Percentiles rank a stretch among this genome's conserved stretches.
Evolutionary conservation across 2,888 invertebrate genomes (phyloP).

Genomic region (Ophion costatus): DNA sequence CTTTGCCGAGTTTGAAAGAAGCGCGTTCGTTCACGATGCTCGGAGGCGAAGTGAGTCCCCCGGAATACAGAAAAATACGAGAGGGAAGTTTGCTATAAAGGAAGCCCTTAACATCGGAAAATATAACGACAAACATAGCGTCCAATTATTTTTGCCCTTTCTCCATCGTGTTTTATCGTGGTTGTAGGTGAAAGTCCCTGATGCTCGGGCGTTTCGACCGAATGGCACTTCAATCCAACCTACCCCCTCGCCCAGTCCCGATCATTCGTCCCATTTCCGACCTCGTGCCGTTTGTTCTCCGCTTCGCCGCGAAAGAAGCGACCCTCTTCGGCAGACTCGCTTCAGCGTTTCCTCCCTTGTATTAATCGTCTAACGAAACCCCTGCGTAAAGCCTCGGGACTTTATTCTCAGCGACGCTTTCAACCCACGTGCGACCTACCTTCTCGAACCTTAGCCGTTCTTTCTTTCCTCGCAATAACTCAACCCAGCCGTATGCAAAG

Average conservation of each 20-base stretch:
- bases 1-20: slow-evolving; percentile 56
- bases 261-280: slow-evolving; percentile 63
- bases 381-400: slow-evolving; percentile 28
- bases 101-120: slow-evolving; percentile 63
- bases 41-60: slow-evolving; percentile 49
- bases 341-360: slow-evolving; percentile 21
- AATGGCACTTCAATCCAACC: slow-evolving; percentile 76
- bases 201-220: slow-evolving; percentile 74
- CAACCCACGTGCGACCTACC: slow-evolving; percentile 32
- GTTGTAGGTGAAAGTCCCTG: slow-evolving; percentile 55
- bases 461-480: slow-evolving; percentile 73
- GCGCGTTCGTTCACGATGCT: slow-evolving; percentile 47
- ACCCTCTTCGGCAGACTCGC: slow-evolving; percentile 47
- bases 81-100: slow-evolving; percentile 45
- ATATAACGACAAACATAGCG: slow-evolving; percentile 79
- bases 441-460: slow-evolving; percentile 28
- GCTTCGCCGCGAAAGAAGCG: slow-evolving; percentile 53
- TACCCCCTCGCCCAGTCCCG: slow-evolving; percentile 68
- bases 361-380: slow-evolving; percentile 27
- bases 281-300: slow-evolving; percentile 34
- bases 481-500: slow-evolving; percentile 73
- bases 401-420: slow-evolving; percentile 38
- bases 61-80: slow-evolving; percentile 44
- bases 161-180: slow-evolving; percentile 64
- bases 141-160: slow-evolving; percentile 81